Percentiles rank a stretch among this genome's conserved stretches.
These are phyloP conservation scores for Trichomycterus rosablanca DNA, from an alignment of 2,113 vertebrate species.

Conservation along the genomic window DNA sequence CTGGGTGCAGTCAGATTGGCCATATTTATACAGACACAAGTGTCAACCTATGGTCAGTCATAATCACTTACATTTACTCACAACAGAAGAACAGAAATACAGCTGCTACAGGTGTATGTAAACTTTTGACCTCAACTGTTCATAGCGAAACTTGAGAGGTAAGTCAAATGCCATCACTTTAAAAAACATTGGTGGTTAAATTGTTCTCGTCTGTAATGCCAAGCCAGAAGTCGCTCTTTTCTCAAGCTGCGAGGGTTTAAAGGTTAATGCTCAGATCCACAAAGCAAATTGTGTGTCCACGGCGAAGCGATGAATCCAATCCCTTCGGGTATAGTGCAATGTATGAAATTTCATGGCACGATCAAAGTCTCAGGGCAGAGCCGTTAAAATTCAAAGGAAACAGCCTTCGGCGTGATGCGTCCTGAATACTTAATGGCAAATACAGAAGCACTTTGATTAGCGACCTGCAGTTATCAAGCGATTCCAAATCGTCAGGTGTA, in stretches of 20 bases:
- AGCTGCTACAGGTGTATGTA: too few relatives aligned
- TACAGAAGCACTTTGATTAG: background rate
- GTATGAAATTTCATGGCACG: slow-evolving; percentile 1
- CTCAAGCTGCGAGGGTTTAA: slow-evolving; percentile 44
- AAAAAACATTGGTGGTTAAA: too few relatives aligned
- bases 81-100: too few relatives aligned
- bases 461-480: background rate
- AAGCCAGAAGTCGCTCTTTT: slow-evolving; percentile 31
- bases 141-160: too few relatives aligned
- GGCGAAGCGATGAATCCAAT: slow-evolving; percentile 13
- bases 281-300: slow-evolving; percentile 38
- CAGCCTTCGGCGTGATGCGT: background rate
- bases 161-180: too few relatives aligned
- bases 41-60: too few relatives aligned
- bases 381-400: slow-evolving; percentile 18
- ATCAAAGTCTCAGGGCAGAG: slow-evolving; percentile 4
- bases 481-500: background rate
- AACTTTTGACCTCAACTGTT: too few relatives aligned
- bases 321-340: background rate
- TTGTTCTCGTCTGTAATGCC: too few relatives aligned
- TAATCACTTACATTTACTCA: too few relatives aligned
- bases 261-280: slow-evolving; percentile 57
- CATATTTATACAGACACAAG: too few relatives aligned
- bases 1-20: too few relatives aligned
- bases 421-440: slow-evolving; percentile 14